phyloP scores from a whole-genome alignment of 1,140 invertebrate genomes.

The Hylyphantes graminicola region DNA sequence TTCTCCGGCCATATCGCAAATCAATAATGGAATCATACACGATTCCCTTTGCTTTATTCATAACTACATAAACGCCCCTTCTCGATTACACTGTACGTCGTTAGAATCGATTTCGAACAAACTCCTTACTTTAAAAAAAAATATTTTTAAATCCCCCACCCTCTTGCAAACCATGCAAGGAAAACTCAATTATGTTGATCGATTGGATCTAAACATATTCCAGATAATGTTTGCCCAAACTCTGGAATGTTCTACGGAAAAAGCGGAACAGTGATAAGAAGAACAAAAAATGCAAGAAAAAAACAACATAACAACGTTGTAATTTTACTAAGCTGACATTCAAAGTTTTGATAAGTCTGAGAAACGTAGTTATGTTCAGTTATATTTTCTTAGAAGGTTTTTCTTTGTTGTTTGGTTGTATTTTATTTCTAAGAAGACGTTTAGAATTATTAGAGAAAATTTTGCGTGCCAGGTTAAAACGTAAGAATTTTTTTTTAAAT shows the following conservation, averaged over 20 bases:
- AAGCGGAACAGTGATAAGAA: not conserved
- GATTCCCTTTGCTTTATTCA: conserved; percentile 18
- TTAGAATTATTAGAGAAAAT: no score
- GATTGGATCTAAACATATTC: conserved; percentile 46
- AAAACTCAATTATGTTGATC: conserved; percentile 52
- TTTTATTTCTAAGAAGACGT: no score
- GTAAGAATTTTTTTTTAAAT: no score
- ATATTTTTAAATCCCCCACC: not conserved
- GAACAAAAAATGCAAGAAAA: not conserved
- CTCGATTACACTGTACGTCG: not conserved
- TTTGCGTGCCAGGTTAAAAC: no score
- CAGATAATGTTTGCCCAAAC: conserved; percentile 27
- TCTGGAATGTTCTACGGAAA: not conserved
- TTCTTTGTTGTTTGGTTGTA: no score
- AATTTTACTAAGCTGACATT: not conserved
- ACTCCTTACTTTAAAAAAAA: conserved; percentile 21
- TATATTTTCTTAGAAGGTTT: no score
- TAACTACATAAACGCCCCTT: conserved; percentile 18
- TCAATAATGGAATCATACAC: conserved; percentile 19
- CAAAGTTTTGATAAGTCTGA: conserved; percentile 6
- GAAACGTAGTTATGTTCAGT: not conserved
- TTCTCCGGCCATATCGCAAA: conserved; percentile 23
- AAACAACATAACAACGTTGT: no score
- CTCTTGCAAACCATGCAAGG: conserved; percentile 9
- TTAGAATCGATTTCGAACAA: conserved; percentile 37